Conservation (phyloP, 2,888 invertebrate genomes). For the Lasiommata megera region DNA sequence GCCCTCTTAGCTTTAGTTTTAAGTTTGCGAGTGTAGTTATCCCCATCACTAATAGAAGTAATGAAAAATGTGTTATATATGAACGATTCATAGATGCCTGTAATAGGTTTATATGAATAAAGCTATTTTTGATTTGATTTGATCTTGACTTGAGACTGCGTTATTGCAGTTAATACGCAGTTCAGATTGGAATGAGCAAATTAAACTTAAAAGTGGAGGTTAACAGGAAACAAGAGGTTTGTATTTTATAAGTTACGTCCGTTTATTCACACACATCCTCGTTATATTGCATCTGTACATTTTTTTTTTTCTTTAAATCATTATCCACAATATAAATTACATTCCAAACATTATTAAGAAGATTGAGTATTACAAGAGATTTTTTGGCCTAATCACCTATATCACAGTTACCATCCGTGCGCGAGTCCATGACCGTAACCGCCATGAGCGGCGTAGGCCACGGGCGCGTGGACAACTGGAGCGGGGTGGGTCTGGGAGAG, state of each 20-base stretch:
- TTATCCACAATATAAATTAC: constrained; percentile 57
- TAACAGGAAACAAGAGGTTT: constrained; percentile 21
- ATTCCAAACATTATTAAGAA: constrained; percentile 51
- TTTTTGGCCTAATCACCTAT: constrained; percentile 57
- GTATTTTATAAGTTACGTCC: constrained; percentile 45
- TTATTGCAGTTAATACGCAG: too few species aligned
- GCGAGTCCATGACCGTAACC: constrained; percentile 41
- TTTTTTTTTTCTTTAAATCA: constrained; percentile 45
- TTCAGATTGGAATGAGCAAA: too few species aligned
- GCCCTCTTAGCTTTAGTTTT: too few species aligned
- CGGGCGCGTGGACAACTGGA: constrained; percentile 51
- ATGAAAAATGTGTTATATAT: too few species aligned
- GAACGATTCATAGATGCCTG: too few species aligned
- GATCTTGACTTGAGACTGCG: too few species aligned
- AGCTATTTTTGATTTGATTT: too few species aligned
- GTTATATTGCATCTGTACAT: constrained; percentile 57
- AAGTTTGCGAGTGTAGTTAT: too few species aligned
- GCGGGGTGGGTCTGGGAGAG: constrained; percentile 68
- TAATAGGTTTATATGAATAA: too few species aligned
- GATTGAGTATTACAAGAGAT: constrained; percentile 56
- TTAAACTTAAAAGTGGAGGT: too few species aligned
- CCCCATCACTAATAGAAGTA: too few species aligned
- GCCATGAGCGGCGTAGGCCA: constrained; percentile 45
- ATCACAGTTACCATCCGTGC: constrained; percentile 73
- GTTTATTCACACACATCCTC: constrained; percentile 80